Evolutionary conservation across 2,888 invertebrate species (phyloP).

Genomic region (Rhimphoctona megacephalus): DNA sequence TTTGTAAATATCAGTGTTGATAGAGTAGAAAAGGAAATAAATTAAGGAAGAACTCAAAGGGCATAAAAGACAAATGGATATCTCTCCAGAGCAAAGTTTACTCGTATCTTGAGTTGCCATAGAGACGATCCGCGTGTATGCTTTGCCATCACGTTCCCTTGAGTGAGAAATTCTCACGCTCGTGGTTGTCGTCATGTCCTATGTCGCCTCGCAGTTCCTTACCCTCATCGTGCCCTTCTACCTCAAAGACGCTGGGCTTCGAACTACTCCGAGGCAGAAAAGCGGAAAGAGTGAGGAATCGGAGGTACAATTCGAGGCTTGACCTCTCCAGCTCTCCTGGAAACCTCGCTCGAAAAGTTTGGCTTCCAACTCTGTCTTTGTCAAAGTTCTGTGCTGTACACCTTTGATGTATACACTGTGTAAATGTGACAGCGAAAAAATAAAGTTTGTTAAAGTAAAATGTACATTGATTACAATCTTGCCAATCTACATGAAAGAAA

Average conservation of each 20-base stretch:
- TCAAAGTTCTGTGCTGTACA: slow-evolving; percentile 23
- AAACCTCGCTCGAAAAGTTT: neutral
- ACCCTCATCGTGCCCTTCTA: slow-evolving; percentile 12
- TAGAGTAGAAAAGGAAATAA: neutral
- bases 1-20: neutral
- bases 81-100: slow-evolving; percentile 55
- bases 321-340: neutral
- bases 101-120: slow-evolving; percentile 75
- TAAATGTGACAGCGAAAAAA: slow-evolving; percentile 18
- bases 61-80: slow-evolving; percentile 24
- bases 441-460: neutral
- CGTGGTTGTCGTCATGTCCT: slow-evolving; percentile 48
- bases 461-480: neutral
- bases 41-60: slow-evolving; percentile 2
- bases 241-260: slow-evolving; percentile 19
- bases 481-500: neutral
- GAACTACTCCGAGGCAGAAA: neutral
- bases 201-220: slow-evolving; percentile 20
- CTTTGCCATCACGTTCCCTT: slow-evolving; percentile 73
- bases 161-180: slow-evolving; percentile 67
- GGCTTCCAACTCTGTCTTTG: neutral
- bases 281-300: neutral
- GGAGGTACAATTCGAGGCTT: neutral
- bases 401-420: slow-evolving; percentile 24
- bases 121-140: slow-evolving; percentile 72